A percentile compares a stretch with the other conserved stretches of the same genome.
These are phyloP conservation scores for Nemotelus pantherinus DNA, from an alignment of 2,888 invertebrate genomes.

Conservation along the genomic window DNA sequence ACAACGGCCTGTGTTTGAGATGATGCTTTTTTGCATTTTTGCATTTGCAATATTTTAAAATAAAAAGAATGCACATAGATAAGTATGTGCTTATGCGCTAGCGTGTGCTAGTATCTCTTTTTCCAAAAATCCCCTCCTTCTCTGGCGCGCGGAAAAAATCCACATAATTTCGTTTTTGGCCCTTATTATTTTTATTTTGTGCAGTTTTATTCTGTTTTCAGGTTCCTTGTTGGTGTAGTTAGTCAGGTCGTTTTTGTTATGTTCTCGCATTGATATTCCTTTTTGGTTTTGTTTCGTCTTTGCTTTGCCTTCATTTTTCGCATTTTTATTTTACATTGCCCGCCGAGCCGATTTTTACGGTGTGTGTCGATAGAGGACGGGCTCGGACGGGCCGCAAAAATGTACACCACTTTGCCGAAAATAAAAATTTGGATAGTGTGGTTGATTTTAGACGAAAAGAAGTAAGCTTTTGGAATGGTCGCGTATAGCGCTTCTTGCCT, in stretches of 20 bases:
- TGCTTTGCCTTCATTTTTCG: conserved; percentile 51
- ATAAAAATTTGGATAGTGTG: conserved; percentile 51
- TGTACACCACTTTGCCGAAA: conserved; percentile 53
- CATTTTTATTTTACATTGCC: conserved; percentile 50
- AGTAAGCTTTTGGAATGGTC: conserved; percentile 51
- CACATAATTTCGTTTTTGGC: conserved; percentile 52
- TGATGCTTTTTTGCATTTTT: conserved; percentile 37
- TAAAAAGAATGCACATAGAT: conserved; percentile 42
- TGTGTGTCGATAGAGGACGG: conserved; percentile 52
- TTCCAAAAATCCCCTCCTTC: conserved; percentile 1
- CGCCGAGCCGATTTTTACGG: conserved; percentile 35
- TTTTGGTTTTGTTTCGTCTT: conserved; percentile 42
- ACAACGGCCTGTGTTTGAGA: conserved; percentile 30
- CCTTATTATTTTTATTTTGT: conserved; percentile 52
- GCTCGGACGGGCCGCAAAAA: conserved; percentile 36
- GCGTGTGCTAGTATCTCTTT: conserved; percentile 31
- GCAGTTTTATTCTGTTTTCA: conserved; percentile 47
- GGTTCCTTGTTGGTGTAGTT: conserved; percentile 48
- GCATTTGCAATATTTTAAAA: conserved; percentile 40
- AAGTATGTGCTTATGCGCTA: conserved; percentile 44
- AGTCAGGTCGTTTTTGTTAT: conserved; percentile 36
- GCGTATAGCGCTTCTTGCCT: conserved; percentile 46
- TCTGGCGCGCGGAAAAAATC: conserved; percentile 14
- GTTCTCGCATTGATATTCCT: conserved; percentile 51
- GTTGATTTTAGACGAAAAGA: conserved; percentile 51